These are phyloP conservation scores for Orius insidiosus DNA, from an alignment of 1,140 invertebrate genomes.

Conservation along the genomic window DNA sequence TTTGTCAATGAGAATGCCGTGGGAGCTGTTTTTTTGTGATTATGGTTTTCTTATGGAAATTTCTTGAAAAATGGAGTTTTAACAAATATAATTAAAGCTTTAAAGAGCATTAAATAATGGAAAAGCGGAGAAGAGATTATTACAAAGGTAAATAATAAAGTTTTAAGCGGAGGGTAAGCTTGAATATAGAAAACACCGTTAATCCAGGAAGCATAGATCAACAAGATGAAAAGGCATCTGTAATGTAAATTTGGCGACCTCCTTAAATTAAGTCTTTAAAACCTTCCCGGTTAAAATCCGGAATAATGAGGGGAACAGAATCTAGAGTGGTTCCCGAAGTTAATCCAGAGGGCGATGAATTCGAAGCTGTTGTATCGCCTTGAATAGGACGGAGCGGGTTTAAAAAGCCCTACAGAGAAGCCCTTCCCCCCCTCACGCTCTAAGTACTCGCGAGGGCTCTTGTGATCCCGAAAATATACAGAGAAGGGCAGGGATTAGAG, in stretches of 20 bases:
- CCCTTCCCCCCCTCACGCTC: not conserved
- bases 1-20: too few species aligned
- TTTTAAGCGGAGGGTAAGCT: too few species aligned
- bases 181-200: too few species aligned
- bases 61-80: too few species aligned
- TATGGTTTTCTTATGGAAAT: too few species aligned
- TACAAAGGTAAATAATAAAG: too few species aligned
- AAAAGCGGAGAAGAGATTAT: too few species aligned
- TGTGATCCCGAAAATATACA: slow-evolving; percentile 20
- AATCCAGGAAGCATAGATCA: not conserved
- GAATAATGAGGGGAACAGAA: slow-evolving; percentile 7
- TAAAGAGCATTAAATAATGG: too few species aligned
- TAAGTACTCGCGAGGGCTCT: slow-evolving; percentile 3
- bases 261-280: slow-evolving; percentile 2
- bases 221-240: slow-evolving; percentile 5
- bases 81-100: too few species aligned
- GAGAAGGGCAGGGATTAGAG: slow-evolving; percentile 15
- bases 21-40: too few species aligned
- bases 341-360: slow-evolving; percentile 9
- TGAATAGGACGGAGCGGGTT: slow-evolving; percentile 12
- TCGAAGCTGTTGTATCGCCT: not conserved
- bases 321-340: slow-evolving; percentile 4
- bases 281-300: not conserved
- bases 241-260: slow-evolving; percentile 6
- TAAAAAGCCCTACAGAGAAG: slow-evolving; percentile 6